A percentile compares a stretch with the other conserved stretches of the same genome.
These are phyloP conservation scores for Ctenopoma multispine DNA, from an alignment of 2,797 vertebrate genomes.

Conservation along the genomic window DNA sequence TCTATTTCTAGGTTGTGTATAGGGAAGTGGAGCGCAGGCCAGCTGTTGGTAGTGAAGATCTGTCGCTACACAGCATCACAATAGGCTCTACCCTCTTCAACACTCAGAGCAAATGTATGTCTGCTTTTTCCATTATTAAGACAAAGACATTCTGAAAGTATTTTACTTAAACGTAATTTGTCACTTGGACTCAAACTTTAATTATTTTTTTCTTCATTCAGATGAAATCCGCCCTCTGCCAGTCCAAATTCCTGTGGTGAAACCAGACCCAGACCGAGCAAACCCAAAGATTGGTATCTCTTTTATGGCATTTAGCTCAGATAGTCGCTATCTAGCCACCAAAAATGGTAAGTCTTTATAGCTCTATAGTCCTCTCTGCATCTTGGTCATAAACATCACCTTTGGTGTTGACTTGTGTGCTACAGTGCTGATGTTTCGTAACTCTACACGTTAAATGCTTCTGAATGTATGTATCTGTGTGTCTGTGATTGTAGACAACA, in stretches of 20 bases:
- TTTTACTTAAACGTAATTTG: not conserved
- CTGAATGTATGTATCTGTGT: slow-evolving; percentile 15
- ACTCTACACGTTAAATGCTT: not conserved
- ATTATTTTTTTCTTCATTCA: slow-evolving; percentile 58
- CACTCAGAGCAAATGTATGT: slow-evolving; percentile 92
- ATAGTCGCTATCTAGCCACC: slow-evolving; percentile 94
- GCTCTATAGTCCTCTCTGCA: too few relatives aligned
- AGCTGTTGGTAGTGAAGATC: slow-evolving; percentile 78
- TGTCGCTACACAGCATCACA: slow-evolving; percentile 83
- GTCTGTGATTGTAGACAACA: slow-evolving; percentile 85
- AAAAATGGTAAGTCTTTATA: slow-evolving; percentile 86
- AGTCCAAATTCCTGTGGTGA: slow-evolving; percentile 86
- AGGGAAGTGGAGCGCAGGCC: slow-evolving; percentile 90
- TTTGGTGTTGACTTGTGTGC: not conserved
- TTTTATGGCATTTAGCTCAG: slow-evolving; percentile 90
- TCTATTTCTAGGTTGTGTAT: slow-evolving; percentile 87
- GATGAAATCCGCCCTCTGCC: slow-evolving; percentile 89
- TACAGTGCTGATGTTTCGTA: not conserved
- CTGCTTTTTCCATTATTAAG: not conserved
- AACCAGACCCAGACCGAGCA: slow-evolving; percentile 91
- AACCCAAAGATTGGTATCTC: slow-evolving; percentile 95
- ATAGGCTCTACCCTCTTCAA: slow-evolving; percentile 81
- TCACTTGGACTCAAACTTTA: not conserved
- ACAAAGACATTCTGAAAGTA: not conserved
- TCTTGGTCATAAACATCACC: not conserved